phyloP scores from a whole-genome alignment of 1,140 invertebrate species.

The Drosophila prosaltans region DNA sequence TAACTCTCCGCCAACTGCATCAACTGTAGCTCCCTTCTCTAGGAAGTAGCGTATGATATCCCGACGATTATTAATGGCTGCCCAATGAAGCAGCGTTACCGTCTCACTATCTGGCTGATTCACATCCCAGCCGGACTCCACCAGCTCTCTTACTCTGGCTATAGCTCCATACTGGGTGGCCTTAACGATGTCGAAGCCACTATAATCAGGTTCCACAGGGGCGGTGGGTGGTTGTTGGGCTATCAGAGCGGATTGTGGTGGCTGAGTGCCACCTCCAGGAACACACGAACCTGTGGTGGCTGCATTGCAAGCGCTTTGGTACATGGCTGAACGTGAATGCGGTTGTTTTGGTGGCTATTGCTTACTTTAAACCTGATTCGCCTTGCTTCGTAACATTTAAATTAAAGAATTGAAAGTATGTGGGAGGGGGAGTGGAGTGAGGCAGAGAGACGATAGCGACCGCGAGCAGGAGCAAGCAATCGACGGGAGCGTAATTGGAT shows the following conservation, averaged over 20 bases:
- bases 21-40: slow-evolving; percentile 93
- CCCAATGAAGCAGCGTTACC: slow-evolving; percentile 99
- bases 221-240: slow-evolving; percentile 85
- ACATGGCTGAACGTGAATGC: slow-evolving; percentile 81
- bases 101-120: slow-evolving; percentile 95
- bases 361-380: slow-evolving; percentile 64
- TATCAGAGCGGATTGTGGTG: slow-evolving; percentile 84
- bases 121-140: slow-evolving; percentile 95
- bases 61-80: slow-evolving; percentile 97
- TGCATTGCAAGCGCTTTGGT: slow-evolving; percentile 87
- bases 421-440: slow-evolving; percentile 20
- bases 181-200: slow-evolving; percentile 95
- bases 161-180: slow-evolving; percentile 97
- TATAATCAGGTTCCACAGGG: slow-evolving; percentile 89
- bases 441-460: neutral
- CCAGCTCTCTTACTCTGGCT: slow-evolving; percentile 91
- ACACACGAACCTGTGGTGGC: slow-evolving; percentile 84
- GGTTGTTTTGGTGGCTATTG: slow-evolving; percentile 35
- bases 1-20: slow-evolving; percentile 97
- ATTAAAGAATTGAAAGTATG: slow-evolving; percentile 21
- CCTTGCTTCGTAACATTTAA: slow-evolving; percentile 63
- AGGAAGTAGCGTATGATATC: slow-evolving; percentile 96
- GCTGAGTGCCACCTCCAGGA: slow-evolving; percentile 83
- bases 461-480: slow-evolving; percentile 9
- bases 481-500: neutral